Evolutionary conservation across 2,888 invertebrate species (phyloP), one percentile per base, ranked within the genome.

Genomic region (Hesperia comma): DNA sequence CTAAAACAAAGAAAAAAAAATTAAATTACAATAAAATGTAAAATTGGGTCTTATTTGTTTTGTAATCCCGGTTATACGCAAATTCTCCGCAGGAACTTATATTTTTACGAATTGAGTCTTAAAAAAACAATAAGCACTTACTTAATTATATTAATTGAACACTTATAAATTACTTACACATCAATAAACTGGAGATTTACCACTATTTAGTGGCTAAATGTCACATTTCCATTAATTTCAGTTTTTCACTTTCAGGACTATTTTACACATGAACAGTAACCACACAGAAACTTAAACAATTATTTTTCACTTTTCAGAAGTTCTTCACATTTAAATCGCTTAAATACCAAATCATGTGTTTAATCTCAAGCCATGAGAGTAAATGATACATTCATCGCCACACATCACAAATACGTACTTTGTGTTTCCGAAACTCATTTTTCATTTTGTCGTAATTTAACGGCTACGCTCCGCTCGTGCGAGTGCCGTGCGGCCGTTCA

Each of bases 341-440:
- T 37, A 37, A 37, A 37, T 12, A 37, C 8, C 37, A 37, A 37
- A 12, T 12, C 8, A 37, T 37, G 3, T 37, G 37, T 8, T 26
- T 32, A 69, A 68, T 68, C 71, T 71, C 46, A 61, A 41, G 67
- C 61, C 61, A 66, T 54, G 8, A 46, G 15, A 17, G 43, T 46
- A 15, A 46, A 46, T 69, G 37, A 67, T 54, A 49, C 12, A 54
- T 64, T 66, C 60, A 70, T 62, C 70, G 69, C 69, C 58, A 43
- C 72, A 74, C 74, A 67, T 62, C 72, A 72, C 72, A 56, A 64
- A 54, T 40, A 37, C 49, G 37, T 67, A 66, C 40, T 63, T 63
- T 37, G 60, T 51, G 62, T 68, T 73, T 70, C 66, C 53, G 68
- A 68, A 55, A 64, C 68, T 71, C 72, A 72, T 72, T 71, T 71